Evolutionary conservation across 30 jellyfish, hydroid and myxozoan species (phyloP), one percentile per base, ranked within the genome.

Genomic region (Nemopilema nomurai): DNA sequence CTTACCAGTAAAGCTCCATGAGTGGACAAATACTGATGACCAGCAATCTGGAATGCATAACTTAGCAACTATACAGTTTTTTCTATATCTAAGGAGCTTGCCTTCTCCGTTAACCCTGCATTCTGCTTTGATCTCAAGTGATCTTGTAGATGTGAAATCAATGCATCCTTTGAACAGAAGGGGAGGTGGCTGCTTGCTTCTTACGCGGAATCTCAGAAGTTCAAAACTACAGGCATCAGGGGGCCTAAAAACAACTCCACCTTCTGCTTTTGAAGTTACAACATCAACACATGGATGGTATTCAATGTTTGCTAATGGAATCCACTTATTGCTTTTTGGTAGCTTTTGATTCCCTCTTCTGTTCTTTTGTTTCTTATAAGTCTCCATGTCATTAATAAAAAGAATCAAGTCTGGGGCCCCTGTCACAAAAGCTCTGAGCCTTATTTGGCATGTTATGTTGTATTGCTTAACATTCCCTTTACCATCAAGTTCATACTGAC

Each of bases 141-240:
- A 87, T 41, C 88, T 92, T 16, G 67, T 64, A 7, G 97, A 21
- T 52, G 89, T 62, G 28, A 92, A 41, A 20, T 92, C 97, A 16
- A 92, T 67, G 26, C 96, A 51, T 0, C 90, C 84, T 72, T 76
- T 92, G 33, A 89, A 91, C 18, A 69, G 22, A 0, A 92, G 13
- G 7, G 98, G 98, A 0, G 83, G 87, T 18, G 28, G 70, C 18
- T 69, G 75, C 16, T 32, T 74, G 30, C 66, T 71, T 21, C 85
- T 80, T 13, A 80, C 86, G 26, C 96, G 92, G 41, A 87, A 87
- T 33, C 98, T 96, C 74, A 92, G 49, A 4, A 92, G 80, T 76
- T 92, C 98, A 77, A 92, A 87, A 74, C 96, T 83, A 76, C 98
- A 92, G 13, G 96, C 97, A 87, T 92, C 98, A 19, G 98, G 98